These are phyloP conservation scores for Periphyllus acericola DNA, from an alignment of 2,888 invertebrate species.

Conservation along the genomic window DNA sequence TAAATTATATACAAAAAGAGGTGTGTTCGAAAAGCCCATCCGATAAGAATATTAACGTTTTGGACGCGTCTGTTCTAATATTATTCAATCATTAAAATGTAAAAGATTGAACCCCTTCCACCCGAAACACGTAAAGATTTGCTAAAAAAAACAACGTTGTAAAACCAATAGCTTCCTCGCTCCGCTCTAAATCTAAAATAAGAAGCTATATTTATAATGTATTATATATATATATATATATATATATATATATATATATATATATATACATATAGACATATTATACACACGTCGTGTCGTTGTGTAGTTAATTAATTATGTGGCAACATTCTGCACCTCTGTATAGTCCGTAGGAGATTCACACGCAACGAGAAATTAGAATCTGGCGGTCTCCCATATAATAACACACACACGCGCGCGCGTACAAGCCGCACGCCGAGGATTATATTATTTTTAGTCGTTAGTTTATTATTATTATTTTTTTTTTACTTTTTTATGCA, in stretches of 20 bases:
- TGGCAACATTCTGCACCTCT: slow-evolving; percentile 52
- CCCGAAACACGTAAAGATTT: not conserved
- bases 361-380: slow-evolving; percentile 50
- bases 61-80: slow-evolving; percentile 9
- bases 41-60: slow-evolving; percentile 20
- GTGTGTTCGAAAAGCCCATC: slow-evolving; percentile 33
- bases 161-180: slow-evolving; percentile 12
- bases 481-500: slow-evolving; percentile 1
- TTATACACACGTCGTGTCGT: slow-evolving; percentile 11
- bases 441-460: slow-evolving; percentile 36
- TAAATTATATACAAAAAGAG: slow-evolving; percentile 18
- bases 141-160: slow-evolving; percentile 10
- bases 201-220: slow-evolving; percentile 31
- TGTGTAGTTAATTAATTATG: slow-evolving; percentile 50
- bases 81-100: slow-evolving; percentile 13
- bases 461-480: slow-evolving; percentile 46
- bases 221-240: not conserved
- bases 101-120: not conserved
- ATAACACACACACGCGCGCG: not conserved
- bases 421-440: slow-evolving; percentile 26
- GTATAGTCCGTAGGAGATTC: slow-evolving; percentile 9
- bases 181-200: slow-evolving; percentile 27
- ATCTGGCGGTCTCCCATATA: slow-evolving; percentile 48
- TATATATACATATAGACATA: not conserved
- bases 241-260: not conserved